These are phyloP conservation scores for Bufo gargarizans DNA, from an alignment of 2,113 vertebrate species.

Conservation along the genomic window DNA sequence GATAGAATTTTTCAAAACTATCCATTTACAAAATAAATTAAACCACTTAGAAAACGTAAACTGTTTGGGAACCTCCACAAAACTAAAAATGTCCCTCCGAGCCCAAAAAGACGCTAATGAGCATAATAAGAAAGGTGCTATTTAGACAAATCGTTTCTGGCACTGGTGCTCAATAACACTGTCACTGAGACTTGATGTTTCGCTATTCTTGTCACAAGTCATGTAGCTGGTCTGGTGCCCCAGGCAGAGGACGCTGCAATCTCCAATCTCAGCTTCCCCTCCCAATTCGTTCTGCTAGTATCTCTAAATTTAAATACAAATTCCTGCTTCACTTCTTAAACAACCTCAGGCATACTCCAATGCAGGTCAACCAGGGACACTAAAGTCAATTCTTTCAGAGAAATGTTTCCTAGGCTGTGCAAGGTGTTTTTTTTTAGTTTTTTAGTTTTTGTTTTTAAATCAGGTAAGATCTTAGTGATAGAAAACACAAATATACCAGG, in stretches of 20 bases:
- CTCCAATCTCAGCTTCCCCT: slow-evolving; percentile 17
- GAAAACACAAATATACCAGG: not conserved
- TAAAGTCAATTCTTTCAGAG: slow-evolving; percentile 14
- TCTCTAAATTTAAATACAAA: slow-evolving; percentile 36
- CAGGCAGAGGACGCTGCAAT: slow-evolving; percentile 36
- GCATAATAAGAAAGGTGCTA: slow-evolving; percentile 31
- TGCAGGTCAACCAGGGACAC: slow-evolving; percentile 41
- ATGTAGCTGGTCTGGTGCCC: slow-evolving; percentile 26
- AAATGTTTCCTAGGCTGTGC: not conserved
- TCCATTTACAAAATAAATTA: no score
- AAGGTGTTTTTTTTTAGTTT: not conserved
- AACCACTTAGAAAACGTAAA: not conserved
- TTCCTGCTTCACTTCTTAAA: slow-evolving; percentile 42
- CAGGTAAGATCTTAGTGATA: not conserved
- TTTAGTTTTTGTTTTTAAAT: not conserved
- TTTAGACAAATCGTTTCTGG: slow-evolving; percentile 37
- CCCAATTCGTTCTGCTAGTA: slow-evolving; percentile 27
- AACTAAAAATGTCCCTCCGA: not conserved
- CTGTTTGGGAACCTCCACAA: not conserved
- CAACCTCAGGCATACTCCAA: slow-evolving; percentile 26
- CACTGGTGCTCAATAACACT: slow-evolving; percentile 39
- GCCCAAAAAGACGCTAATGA: not conserved
- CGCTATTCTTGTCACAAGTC: slow-evolving; percentile 40
- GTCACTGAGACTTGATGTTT: slow-evolving; percentile 44
- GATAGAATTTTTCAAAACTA: no score